A percentile compares a stretch with the other conserved stretches of the same genome.
phyloP scores from a whole-genome alignment of 2,797 vertebrate species.

The Urosaurus nigricauda region DNA sequence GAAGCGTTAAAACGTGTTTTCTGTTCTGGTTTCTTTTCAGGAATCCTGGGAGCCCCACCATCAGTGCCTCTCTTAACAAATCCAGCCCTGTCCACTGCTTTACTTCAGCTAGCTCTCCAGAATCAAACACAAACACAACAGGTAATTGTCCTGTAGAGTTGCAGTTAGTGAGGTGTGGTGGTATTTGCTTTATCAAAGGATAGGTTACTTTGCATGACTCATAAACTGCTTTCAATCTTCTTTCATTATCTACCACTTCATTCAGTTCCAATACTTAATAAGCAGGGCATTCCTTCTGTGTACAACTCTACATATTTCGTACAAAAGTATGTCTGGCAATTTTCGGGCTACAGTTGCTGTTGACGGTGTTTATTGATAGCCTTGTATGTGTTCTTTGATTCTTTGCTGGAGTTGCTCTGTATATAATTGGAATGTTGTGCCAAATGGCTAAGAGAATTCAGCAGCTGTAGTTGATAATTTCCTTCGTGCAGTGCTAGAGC shows the following conservation, averaged over 20 bases:
- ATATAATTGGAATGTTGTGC: neutral
- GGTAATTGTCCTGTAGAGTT: constrained; percentile 75
- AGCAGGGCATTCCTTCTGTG: neutral
- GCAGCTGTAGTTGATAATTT: neutral
- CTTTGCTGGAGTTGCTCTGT: neutral
- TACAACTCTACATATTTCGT: neutral
- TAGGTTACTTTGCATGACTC: neutral
- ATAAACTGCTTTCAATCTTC: neutral
- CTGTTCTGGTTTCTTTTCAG: constrained; percentile 70
- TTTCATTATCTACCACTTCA: neutral
- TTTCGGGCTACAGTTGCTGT: neutral
- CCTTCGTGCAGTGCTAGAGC: no score
- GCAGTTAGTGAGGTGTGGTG: accelerated
- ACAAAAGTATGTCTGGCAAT: neutral
- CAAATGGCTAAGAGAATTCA: neutral
- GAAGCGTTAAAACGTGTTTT: neutral
- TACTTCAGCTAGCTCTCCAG: constrained; percentile 91
- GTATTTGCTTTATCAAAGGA: neutral
- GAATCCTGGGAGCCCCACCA: constrained; percentile 89
- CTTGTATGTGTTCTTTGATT: neutral
- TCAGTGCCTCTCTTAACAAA: constrained; percentile 85
- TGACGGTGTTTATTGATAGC: neutral
- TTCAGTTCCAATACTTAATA: neutral
- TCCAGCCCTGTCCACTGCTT: constrained; percentile 87
- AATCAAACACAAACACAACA: constrained; percentile 87